A percentile compares a stretch with the other conserved stretches of the same genome.
Evolutionary conservation across 2,888 invertebrate genomes (phyloP).

Genomic region (Caenorhabditis becei): DNA sequence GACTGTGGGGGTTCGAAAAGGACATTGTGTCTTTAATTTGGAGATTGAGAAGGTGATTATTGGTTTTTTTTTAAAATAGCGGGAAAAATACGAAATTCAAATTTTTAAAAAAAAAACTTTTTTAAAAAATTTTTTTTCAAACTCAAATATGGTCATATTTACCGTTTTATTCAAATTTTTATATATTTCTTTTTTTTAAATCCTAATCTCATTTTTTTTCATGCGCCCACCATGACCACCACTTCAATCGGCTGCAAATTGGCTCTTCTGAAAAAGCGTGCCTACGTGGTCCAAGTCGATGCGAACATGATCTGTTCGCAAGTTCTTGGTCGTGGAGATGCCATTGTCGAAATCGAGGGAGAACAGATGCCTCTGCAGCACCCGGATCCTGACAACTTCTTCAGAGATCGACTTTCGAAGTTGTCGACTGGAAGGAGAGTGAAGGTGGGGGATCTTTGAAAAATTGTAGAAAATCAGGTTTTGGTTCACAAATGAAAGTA

Average conservation of each 20-base stretch:
- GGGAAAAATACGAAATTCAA: too few relatives aligned
- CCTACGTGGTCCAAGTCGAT: conserved; percentile 19
- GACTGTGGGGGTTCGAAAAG: not conserved
- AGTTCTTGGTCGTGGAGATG: conserved; percentile 43
- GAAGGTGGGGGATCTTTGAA: too few relatives aligned
- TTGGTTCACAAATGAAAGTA: too few relatives aligned
- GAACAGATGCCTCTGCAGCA: conserved; percentile 9
- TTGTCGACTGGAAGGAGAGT: conserved; percentile 20
- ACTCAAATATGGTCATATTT: too few relatives aligned
- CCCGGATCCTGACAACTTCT: conserved; percentile 2
- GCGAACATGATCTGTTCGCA: conserved; percentile 18
- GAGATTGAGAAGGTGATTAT: conserved; percentile 19
- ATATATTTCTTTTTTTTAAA: not conserved
- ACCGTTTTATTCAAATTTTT: too few relatives aligned
- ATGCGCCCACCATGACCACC: conserved; percentile 10
- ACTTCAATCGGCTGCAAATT: conserved; percentile 26
- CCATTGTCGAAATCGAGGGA: conserved; percentile 47
- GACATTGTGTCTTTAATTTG: conserved; percentile 9
- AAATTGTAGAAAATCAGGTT: too few relatives aligned
- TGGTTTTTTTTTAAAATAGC: not conserved
- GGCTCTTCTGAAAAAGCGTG: conserved; percentile 14
- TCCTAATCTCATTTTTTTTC: too few relatives aligned
- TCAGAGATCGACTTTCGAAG: conserved; percentile 41
- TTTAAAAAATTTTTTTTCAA: too few relatives aligned
- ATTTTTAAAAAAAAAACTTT: too few relatives aligned